phyloP scores from a whole-genome alignment of 2,888 invertebrate species.

The Macrosoma leucophasiata region DNA sequence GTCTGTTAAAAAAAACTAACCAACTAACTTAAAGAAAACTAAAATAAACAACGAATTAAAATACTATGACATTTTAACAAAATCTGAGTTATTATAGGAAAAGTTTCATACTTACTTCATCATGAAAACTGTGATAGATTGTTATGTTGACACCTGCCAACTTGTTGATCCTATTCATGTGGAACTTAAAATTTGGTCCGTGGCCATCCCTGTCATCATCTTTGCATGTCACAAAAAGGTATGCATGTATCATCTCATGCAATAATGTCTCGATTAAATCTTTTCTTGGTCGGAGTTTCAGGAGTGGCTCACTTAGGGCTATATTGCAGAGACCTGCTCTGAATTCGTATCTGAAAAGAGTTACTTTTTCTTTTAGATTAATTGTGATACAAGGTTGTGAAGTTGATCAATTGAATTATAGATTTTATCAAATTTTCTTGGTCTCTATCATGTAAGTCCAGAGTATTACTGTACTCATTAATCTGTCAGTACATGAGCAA shows the following conservation, averaged over 20 bases:
- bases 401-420: too few species aligned
- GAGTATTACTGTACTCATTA: too few species aligned
- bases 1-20: too few species aligned
- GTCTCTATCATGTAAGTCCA: too few species aligned
- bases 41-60: too few species aligned
- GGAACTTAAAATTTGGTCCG: slow-evolving; percentile 94
- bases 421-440: too few species aligned
- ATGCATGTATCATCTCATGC: slow-evolving; percentile 99
- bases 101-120: slow-evolving; percentile 88
- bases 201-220: slow-evolving; percentile 94
- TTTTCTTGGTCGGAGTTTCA: slow-evolving; percentile 93
- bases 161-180: slow-evolving; percentile 95
- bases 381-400: too few species aligned
- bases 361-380: slow-evolving; percentile 5
- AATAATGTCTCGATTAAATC: slow-evolving; percentile 98
- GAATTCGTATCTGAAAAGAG: slow-evolving; percentile 78
- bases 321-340: slow-evolving; percentile 86
- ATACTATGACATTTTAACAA: too few species aligned
- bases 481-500: too few species aligned
- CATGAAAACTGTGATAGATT: slow-evolving; percentile 96
- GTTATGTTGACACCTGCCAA: slow-evolving; percentile 91
- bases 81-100: too few species aligned
- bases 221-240: slow-evolving; percentile 89
- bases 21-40: too few species aligned
- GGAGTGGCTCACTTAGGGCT: slow-evolving; percentile 90